Evolutionary conservation across 2,113 vertebrate species (phyloP).

Genomic region (Oncorhynchus clarkii): DNA sequence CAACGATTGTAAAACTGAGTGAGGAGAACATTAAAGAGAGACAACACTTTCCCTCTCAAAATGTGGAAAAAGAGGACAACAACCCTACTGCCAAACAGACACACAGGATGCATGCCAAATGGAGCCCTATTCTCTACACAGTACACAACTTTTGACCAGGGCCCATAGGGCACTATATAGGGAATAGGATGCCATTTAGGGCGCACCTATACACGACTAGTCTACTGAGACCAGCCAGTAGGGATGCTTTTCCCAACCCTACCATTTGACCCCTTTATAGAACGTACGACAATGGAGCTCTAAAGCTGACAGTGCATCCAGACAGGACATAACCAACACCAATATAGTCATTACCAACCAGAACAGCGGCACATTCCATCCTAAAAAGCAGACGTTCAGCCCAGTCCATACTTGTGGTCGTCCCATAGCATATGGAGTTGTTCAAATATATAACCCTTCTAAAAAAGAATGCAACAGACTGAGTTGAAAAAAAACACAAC

Average conservation of each 20-base stretch:
- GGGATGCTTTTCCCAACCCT: neutral
- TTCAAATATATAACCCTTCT: neutral
- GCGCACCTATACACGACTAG: neutral
- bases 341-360: conserved; percentile 31
- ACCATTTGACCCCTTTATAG: neutral
- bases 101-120: neutral
- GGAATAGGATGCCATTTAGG: too few species aligned
- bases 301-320: conserved; percentile 14
- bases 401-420: conserved; percentile 6
- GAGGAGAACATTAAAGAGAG: conserved; percentile 4
- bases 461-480: neutral
- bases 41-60: conserved; percentile 11
- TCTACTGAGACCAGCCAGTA: neutral
- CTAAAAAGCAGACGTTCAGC: neutral
- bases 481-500: neutral
- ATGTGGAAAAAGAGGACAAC: conserved; percentile 13
- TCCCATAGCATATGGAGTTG: neutral
- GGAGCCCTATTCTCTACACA: neutral
- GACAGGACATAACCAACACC: conserved; percentile 13
- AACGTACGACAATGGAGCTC: conserved; percentile 16
- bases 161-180: too few species aligned
- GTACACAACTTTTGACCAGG: too few species aligned
- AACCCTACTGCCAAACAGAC: conserved; percentile 4
- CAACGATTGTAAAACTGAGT: conserved; percentile 9
- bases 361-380: conserved; percentile 3